These are phyloP conservation scores for Rhopalosiphum nymphaeae DNA, from an alignment of 2,888 invertebrate genomes.

Conservation along the genomic window DNA sequence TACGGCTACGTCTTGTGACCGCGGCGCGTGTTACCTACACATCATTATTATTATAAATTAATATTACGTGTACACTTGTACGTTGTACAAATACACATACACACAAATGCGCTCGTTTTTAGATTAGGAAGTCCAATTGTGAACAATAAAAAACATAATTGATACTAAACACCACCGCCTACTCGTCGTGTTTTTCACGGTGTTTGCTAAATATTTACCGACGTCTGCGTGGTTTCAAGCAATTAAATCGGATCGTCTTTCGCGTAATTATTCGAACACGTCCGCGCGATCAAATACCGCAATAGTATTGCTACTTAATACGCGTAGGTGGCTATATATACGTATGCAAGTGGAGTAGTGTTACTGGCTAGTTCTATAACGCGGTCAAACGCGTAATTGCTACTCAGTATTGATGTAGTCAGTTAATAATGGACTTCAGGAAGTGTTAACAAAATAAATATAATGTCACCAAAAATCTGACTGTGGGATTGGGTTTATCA, in stretches of 20 bases:
- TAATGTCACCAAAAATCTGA: background rate
- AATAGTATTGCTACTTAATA: background rate
- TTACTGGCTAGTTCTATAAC: background rate
- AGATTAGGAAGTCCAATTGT: slow-evolving; percentile 60
- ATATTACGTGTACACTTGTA: background rate
- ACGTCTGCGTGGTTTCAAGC: slow-evolving; percentile 15
- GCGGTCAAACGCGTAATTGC: no score
- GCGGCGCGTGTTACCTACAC: background rate
- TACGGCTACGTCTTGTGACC: background rate
- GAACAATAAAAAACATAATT: slow-evolving; percentile 57
- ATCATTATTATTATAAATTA: background rate
- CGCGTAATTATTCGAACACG: background rate
- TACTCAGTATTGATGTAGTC: no score
- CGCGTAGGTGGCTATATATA: background rate
- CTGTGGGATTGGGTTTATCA: no score
- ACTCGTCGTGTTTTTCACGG: background rate
- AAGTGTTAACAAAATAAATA: background rate
- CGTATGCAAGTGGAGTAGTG: background rate
- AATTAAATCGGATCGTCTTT: slow-evolving; percentile 45
- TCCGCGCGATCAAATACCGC: background rate
- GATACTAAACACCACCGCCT: slow-evolving; percentile 41
- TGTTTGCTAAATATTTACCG: slow-evolving; percentile 46
- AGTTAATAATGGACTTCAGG: no score
- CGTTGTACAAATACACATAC: background rate
- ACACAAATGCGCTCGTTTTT: background rate